Evolutionary conservation across 2,888 invertebrate species (phyloP).

Genomic region (Syritta pipiens): DNA sequence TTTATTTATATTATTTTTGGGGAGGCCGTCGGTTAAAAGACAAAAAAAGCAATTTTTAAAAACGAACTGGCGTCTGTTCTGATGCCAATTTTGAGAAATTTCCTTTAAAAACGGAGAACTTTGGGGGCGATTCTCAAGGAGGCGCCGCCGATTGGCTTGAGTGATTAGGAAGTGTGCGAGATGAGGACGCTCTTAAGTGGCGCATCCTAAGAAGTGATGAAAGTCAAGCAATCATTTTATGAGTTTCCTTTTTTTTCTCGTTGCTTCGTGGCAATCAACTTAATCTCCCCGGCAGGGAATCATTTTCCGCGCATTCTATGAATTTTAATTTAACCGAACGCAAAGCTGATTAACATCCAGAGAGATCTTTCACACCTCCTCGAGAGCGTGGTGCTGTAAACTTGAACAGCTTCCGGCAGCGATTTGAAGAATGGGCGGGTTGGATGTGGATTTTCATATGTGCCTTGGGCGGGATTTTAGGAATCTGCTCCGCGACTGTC

Average conservation of each 20-base stretch:
- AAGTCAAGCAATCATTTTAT: conserved; percentile 14
- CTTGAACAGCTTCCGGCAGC: conserved; percentile 6
- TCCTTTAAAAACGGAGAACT: no score
- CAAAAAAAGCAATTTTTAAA: no score
- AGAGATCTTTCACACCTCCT: not conserved
- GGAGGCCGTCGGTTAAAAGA: no score
- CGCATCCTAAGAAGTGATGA: conserved; percentile 11
- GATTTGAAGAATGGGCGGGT: no score
- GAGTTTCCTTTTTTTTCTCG: not conserved
- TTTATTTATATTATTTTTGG: conserved; percentile 35
- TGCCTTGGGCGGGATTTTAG: not conserved
- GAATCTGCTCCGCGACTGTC: no score
- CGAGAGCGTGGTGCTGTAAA: not conserved
- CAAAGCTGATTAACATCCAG: conserved; percentile 30
- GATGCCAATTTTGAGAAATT: no score
- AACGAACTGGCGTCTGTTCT: no score
- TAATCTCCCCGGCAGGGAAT: not conserved
- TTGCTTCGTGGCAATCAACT: not conserved
- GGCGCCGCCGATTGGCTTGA: no score
- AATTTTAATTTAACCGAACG: conserved; percentile 19
- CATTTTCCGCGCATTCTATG: not conserved
- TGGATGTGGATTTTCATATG: no score
- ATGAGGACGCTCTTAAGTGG: conserved; percentile 8
- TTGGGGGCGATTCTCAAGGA: no score
- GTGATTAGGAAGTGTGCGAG: no score